phyloP scores from a whole-genome alignment of 2,113 vertebrate genomes.

The Centropus unirufus region DNA sequence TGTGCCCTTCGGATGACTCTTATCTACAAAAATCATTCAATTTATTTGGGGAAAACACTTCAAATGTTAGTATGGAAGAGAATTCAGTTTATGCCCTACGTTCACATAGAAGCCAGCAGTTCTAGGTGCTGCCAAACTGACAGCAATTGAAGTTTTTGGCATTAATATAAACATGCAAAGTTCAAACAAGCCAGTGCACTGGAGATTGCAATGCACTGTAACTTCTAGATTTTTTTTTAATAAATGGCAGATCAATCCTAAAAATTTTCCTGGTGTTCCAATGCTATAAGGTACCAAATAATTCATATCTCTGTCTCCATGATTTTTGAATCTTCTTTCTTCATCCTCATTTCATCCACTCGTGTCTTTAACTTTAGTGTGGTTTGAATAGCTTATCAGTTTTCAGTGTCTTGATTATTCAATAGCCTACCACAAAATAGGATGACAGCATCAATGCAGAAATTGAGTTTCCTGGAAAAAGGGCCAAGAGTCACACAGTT shows the following conservation, averaged over 20 bases:
- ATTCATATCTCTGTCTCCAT: background rate
- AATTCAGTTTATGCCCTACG: background rate
- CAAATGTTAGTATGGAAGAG: background rate
- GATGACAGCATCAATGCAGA: background rate
- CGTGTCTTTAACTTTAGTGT: background rate
- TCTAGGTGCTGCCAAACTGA: background rate
- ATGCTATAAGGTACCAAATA: background rate
- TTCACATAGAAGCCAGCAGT: background rate
- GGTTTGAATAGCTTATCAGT: background rate
- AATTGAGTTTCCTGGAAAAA: constrained; percentile 15
- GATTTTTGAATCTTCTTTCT: background rate
- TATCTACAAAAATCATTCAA: background rate
- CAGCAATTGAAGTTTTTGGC: background rate
- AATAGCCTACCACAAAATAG: background rate
- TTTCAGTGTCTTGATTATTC: background rate
- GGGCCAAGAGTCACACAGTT: background rate
- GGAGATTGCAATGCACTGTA: background rate
- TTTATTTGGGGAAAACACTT: background rate
- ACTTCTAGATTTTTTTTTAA: background rate
- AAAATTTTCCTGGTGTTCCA: background rate
- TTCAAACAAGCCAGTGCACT: background rate
- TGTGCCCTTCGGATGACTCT: background rate
- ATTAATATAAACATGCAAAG: background rate
- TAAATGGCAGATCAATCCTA: background rate
- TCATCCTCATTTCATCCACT: background rate